Evolutionary conservation across 2,113 vertebrate species (phyloP).

Genomic region (Carassius auratus): DNA sequence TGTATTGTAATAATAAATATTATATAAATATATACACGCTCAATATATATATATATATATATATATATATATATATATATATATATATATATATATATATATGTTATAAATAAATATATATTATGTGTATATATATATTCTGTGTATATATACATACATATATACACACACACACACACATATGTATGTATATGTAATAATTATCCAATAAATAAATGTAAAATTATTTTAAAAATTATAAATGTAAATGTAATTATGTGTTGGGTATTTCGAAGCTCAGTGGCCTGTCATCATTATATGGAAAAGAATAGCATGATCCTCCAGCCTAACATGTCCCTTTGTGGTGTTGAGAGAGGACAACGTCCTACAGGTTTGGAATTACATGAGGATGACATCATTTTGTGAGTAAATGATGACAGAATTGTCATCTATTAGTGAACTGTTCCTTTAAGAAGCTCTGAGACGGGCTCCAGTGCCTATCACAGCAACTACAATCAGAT

Average conservation of each 20-base stretch:
- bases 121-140: no score
- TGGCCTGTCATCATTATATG: neutral
- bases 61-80: no score
- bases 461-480: neutral
- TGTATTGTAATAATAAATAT: neutral
- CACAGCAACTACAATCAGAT: neutral
- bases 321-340: neutral
- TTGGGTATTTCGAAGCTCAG: neutral
- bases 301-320: neutral
- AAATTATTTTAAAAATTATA: no score
- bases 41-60: no score
- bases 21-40: neutral
- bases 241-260: no score
- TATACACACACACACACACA: no score
- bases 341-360: neutral
- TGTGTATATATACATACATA: no score
- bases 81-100: no score
- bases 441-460: neutral
- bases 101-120: no score
- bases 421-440: neutral
- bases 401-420: constrained; percentile 18
- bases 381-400: constrained; percentile 13
- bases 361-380: neutral
- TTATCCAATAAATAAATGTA: no score
- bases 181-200: no score